These are phyloP conservation scores for Maccullochella peelii DNA, from an alignment of 2,113 vertebrate species.

Conservation along the genomic window DNA sequence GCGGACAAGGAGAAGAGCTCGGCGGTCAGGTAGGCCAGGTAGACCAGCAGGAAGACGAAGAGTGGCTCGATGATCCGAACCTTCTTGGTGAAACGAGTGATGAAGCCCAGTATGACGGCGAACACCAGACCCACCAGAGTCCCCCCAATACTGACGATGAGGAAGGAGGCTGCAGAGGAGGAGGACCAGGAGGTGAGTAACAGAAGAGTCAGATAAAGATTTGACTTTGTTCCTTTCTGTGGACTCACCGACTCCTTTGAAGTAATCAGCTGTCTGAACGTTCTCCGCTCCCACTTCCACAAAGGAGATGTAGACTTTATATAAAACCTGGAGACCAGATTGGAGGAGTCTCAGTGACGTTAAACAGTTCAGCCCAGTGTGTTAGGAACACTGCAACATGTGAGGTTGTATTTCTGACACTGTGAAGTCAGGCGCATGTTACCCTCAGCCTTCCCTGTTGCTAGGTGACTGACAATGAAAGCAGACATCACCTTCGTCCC, in stretches of 20 bases:
- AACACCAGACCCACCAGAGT: conserved; percentile 94
- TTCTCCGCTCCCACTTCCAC: conserved; percentile 92
- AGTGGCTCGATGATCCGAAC: conserved; percentile 98
- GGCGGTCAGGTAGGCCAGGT: conserved; percentile 94
- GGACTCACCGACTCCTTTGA: conserved; percentile 96
- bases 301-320: conserved; percentile 97
- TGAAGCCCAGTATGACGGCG: conserved; percentile 92
- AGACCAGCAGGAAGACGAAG: conserved; percentile 95
- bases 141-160: conserved; percentile 95
- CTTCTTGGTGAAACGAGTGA: conserved; percentile 96
- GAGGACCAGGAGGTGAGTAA: conserved; percentile 65
- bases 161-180: conserved; percentile 89
- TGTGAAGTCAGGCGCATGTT: no score
- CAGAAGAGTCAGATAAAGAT: no score
- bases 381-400: no score
- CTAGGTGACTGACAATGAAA: no score
- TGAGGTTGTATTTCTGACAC: no score
- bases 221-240: accelerated
- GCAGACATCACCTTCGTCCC: no score
- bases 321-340: conserved; percentile 87
- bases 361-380: no score
- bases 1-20: conserved; percentile 95
- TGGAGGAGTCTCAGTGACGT: no score
- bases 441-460: no score
- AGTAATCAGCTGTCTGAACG: conserved; percentile 90